Conservation (phyloP, 2,888 invertebrate genomes). For the Diaprepes abbreviatus region DNA sequence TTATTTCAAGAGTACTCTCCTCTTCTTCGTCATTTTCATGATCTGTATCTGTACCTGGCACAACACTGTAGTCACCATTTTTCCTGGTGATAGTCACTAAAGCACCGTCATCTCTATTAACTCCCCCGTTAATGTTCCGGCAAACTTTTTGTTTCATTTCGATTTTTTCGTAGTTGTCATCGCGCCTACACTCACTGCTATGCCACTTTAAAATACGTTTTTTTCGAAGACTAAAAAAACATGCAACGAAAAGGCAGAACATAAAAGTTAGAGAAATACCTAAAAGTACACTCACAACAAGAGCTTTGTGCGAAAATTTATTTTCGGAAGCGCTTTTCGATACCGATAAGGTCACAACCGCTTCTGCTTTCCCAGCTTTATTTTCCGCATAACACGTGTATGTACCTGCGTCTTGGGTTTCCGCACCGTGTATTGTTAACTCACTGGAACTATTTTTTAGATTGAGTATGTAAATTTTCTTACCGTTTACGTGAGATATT, state of each 20-base stretch:
- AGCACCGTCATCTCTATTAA: slow-evolving; percentile 56
- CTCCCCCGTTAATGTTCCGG: slow-evolving; percentile 60
- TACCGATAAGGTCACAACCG: slow-evolving; percentile 80
- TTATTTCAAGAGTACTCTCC: slow-evolving; percentile 62
- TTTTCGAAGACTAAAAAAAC: slow-evolving; percentile 74
- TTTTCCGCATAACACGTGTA: slow-evolving; percentile 87
- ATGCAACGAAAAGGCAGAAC: slow-evolving; percentile 77
- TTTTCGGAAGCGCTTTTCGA: slow-evolving; percentile 76
- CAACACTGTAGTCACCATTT: slow-evolving; percentile 80
- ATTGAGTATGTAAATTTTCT: slow-evolving; percentile 77
- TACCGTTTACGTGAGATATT: slow-evolving; percentile 68
- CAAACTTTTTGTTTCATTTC: slow-evolving; percentile 76
- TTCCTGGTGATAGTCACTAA: slow-evolving; percentile 69
- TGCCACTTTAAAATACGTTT: slow-evolving; percentile 73
- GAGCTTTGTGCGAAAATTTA: slow-evolving; percentile 72
- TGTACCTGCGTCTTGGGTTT: slow-evolving; percentile 81
- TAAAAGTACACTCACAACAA: slow-evolving; percentile 78
- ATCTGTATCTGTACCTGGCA: slow-evolving; percentile 73
- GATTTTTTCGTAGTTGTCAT: slow-evolving; percentile 84
- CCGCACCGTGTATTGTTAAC: slow-evolving; percentile 80
- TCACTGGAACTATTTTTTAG: slow-evolving; percentile 79
- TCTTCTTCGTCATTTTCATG: slow-evolving; percentile 76
- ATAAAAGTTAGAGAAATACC: slow-evolving; percentile 76
- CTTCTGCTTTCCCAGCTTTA: slow-evolving; percentile 83
- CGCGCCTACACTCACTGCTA: slow-evolving; percentile 65